Evolutionary conservation across 2,888 invertebrate species (phyloP).

Genomic region (Scrobipalpa atriplicella): DNA sequence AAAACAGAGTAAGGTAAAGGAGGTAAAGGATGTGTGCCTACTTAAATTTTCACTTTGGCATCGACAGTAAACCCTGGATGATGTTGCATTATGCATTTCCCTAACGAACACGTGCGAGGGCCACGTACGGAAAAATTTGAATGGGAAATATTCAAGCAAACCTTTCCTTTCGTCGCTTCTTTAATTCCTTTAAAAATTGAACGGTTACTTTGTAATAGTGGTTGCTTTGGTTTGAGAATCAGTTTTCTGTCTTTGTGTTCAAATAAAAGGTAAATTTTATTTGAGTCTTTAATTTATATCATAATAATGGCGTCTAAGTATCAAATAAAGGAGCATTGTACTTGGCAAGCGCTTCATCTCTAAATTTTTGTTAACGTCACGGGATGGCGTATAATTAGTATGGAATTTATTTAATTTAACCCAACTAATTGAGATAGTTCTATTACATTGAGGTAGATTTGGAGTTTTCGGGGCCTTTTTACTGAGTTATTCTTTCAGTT

Average conservation of each 20-base stretch:
- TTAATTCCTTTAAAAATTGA: not conserved
- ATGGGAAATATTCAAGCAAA: conserved; percentile 57
- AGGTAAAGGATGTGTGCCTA: conserved; percentile 43
- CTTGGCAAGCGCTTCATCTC: no score
- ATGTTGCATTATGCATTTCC: conserved; percentile 76
- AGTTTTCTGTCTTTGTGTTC: not conserved
- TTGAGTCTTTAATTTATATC: no score
- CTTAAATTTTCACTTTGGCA: conserved; percentile 62
- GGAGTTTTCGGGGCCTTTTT: not conserved
- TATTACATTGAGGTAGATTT: no score
- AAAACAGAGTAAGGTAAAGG: conserved; percentile 13
- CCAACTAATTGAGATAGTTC: no score
- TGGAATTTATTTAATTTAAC: no score
- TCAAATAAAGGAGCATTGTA: no score
- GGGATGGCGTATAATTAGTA: no score
- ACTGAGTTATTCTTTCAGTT: not conserved
- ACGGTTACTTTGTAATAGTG: not conserved
- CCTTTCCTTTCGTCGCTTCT: conserved; percentile 1
- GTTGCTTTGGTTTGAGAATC: not conserved
- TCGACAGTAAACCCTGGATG: conserved; percentile 44
- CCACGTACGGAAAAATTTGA: conserved; percentile 57
- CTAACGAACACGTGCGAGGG: conserved; percentile 71
- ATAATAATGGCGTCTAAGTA: no score
- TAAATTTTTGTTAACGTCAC: no score
- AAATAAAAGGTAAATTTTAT: no score